Evolutionary conservation across 2,888 invertebrate species (phyloP), one percentile per base, ranked within the genome.

Genomic region (Drosophila nr. fundita): DNA sequence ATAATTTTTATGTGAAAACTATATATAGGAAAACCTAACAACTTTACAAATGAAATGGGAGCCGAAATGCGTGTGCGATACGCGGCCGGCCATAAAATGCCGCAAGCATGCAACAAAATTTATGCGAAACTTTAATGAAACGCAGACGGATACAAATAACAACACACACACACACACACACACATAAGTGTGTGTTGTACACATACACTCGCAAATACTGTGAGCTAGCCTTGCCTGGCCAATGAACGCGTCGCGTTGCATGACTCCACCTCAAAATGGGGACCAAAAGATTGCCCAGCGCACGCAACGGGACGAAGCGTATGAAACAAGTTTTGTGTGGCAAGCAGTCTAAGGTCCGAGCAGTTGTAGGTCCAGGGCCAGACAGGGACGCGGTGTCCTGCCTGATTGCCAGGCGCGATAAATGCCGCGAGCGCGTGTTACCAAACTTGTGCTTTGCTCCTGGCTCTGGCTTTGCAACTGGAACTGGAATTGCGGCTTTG

Each of bases 251-350:
- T 53, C 34, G 73, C 63, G 58, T 62, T 76, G 75, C 72, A 61
- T 62, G 87, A 90, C 89, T 89, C 89, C 89, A 90, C 89, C 89
- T 89, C 60, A 90, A 78, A 90, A 88, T 87, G 89, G 84, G 89
- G 81, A 78, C 57, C 78, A 50, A 59, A 71, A 67, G 73, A 58
- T 73, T 70, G 62, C 67, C 54, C 42, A 38, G 57, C 68, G 21
- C 79, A 72, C 80, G 82, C 79, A 77, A 76, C 73, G 79, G 48
- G 79, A 60, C 42, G 77, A 53, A 34, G 66, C 49, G 29, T 42
- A 71, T 36, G 68, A 80, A 78, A 78, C 78, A 42, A 61, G 78
- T 78, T 78, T 76, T 40, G 48, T 73, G 76, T 66, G 78, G 70
- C 78, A 67, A 50, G 70, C 27, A 67, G 61, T 32, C 60, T 27